Conservation (phyloP, 2,113 vertebrate genomes). For the Psittacara wagleri region DNA sequence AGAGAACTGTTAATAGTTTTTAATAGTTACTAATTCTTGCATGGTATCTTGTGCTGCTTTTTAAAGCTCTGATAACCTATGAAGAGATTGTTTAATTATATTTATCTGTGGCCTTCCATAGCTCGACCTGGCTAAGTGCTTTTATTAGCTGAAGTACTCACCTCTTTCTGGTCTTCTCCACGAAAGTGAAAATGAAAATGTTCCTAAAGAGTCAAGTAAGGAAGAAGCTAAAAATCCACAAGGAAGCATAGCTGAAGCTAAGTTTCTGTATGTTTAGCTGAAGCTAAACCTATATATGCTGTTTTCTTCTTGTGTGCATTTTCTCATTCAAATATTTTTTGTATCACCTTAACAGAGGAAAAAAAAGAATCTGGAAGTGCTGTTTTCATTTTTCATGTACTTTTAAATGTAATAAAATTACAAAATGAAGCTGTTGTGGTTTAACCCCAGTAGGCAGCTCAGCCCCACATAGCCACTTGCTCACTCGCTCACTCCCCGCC, state of each 20-base stretch:
- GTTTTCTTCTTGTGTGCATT: background rate
- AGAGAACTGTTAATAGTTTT: background rate
- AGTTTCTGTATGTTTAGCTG: background rate
- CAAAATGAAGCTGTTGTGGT: background rate
- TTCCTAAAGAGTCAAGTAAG: background rate
- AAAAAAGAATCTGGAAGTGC: background rate
- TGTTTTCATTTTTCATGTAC: background rate
- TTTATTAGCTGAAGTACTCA: background rate
- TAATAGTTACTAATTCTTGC: background rate
- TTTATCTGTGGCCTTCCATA: background rate
- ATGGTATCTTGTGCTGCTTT: background rate
- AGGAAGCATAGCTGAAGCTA: background rate
- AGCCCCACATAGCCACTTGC: background rate
- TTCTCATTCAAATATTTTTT: background rate
- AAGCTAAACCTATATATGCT: background rate
- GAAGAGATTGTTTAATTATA: background rate
- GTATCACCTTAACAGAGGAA: background rate
- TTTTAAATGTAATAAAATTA: background rate
- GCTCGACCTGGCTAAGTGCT: background rate
- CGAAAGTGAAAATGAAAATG: background rate
- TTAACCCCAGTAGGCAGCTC: background rate
- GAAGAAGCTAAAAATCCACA: background rate
- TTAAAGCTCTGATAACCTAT: background rate
- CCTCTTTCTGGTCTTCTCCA: background rate
- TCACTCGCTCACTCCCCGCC: rapidly evolving